These are phyloP conservation scores for Pandion haliaetus DNA, from an alignment of 2,113 vertebrate species.

Conservation along the genomic window DNA sequence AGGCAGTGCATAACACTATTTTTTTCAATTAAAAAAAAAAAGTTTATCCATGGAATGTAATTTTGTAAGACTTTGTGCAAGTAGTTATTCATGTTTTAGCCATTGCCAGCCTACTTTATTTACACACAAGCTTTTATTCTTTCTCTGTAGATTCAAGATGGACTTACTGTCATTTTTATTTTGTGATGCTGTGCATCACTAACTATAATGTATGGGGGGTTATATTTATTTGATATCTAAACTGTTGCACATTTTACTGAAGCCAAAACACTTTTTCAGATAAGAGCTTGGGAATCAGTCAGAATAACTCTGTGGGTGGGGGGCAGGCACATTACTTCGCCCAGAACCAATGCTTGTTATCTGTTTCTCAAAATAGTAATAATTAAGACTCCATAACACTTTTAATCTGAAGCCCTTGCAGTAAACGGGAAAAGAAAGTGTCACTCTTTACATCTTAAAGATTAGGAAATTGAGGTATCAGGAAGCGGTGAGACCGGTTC, in stretches of 20 bases:
- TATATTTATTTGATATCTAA: conserved; percentile 35
- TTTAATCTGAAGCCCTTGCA: neutral
- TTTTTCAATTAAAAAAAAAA: conserved; percentile 66
- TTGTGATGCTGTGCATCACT: neutral
- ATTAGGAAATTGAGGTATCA: neutral
- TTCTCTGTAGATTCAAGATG: neutral
- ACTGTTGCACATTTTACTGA: neutral
- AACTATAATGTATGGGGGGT: neutral
- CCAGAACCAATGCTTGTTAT: neutral
- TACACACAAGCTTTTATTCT: neutral
- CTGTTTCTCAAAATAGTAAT: neutral
- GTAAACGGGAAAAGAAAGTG: neutral
- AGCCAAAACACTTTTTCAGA: neutral
- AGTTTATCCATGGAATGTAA: conserved; percentile 39
- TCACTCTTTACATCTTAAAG: neutral
- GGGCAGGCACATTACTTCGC: neutral
- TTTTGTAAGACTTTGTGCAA: conserved; percentile 48
- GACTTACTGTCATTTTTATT: neutral
- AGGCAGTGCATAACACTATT: conserved; percentile 69
- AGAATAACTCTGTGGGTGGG: neutral
- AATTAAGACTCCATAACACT: neutral
- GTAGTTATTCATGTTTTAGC: neutral
- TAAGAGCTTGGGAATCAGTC: neutral
- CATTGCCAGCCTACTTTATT: conserved; percentile 25
- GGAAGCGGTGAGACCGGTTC: neutral